Percentiles rank a stretch among this genome's conserved stretches.
Evolutionary conservation across 2,888 invertebrate species (phyloP).

Genomic region (Congeria kusceri): DNA sequence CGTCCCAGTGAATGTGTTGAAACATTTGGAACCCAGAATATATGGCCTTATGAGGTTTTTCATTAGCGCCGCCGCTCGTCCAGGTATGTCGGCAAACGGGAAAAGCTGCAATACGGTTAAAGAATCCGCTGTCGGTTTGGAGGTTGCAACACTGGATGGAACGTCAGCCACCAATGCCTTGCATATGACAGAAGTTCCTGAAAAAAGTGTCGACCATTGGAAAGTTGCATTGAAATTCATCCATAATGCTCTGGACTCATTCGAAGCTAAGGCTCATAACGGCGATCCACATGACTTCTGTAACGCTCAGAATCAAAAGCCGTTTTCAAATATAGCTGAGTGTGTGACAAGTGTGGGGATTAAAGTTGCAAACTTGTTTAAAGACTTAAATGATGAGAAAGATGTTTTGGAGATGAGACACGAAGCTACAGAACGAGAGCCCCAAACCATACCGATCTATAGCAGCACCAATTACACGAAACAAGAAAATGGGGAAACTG

Average conservation of each 20-base stretch:
- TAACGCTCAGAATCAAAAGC: too few species aligned
- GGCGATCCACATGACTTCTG: too few species aligned
- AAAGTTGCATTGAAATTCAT: too few species aligned
- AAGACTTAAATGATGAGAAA: too few species aligned
- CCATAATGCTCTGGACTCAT: too few species aligned
- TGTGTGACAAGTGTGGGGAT: too few species aligned
- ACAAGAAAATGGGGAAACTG: not conserved
- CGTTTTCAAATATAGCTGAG: too few species aligned
- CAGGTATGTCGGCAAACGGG: not conserved
- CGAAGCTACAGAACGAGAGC: not conserved
- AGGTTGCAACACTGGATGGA: not conserved
- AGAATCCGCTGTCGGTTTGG: slow-evolving; percentile 10
- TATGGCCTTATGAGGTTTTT: not conserved
- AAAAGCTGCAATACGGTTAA: not conserved
- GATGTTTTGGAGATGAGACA: not conserved
- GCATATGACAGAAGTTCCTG: too few species aligned
- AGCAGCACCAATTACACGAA: not conserved
- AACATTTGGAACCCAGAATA: not conserved
- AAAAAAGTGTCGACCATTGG: too few species aligned
- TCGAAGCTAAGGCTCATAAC: too few species aligned
- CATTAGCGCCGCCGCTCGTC: not conserved
- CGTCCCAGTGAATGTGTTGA: slow-evolving; percentile 6
- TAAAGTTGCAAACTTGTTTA: too few species aligned
- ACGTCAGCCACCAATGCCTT: not conserved
- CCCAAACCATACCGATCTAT: not conserved